Conservation (phyloP, 1,140 invertebrate species). For the Aphelenchoides avenae region DNA sequence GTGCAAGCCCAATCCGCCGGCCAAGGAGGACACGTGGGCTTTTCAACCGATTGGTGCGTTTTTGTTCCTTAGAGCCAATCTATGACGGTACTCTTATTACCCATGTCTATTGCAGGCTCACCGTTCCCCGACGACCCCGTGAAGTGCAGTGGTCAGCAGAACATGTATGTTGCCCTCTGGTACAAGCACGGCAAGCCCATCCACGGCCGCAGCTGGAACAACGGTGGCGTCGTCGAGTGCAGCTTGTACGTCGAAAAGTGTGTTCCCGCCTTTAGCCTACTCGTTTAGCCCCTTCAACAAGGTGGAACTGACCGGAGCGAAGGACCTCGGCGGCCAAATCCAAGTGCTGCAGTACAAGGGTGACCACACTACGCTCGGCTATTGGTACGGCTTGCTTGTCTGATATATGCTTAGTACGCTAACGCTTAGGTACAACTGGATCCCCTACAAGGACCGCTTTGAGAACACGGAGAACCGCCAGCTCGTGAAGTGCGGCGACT, state of each 20-base stretch:
- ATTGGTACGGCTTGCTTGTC: constrained; percentile 50
- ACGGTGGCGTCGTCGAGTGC: not conserved
- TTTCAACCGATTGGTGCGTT: too few relatives aligned
- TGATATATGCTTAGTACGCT: constrained; percentile 31
- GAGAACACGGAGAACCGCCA: constrained; percentile 31
- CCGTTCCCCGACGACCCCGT: constrained; percentile 51
- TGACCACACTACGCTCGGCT: constrained; percentile 45
- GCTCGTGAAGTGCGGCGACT: constrained; percentile 47
- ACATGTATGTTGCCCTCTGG: constrained; percentile 43
- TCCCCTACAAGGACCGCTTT: constrained; percentile 50
- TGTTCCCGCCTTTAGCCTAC: too few relatives aligned
- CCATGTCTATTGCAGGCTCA: constrained; percentile 37
- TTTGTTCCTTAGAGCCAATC: too few relatives aligned
- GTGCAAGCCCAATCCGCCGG: too few relatives aligned
- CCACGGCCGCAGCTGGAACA: constrained; percentile 41
- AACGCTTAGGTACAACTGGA: constrained; percentile 40
- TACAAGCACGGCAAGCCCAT: constrained; percentile 40
- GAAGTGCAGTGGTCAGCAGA: constrained; percentile 43
- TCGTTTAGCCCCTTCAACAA: constrained; percentile 20
- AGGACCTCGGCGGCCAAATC: too few relatives aligned
- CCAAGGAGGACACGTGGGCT: constrained; percentile 43
- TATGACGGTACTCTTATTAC: too few relatives aligned
- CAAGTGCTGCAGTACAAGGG: constrained; percentile 49
- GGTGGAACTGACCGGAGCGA: too few relatives aligned
- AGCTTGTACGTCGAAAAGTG: too few relatives aligned